phyloP scores from a whole-genome alignment of 2,113 vertebrate species.

The Acanthochromis polyacanthus region DNA sequence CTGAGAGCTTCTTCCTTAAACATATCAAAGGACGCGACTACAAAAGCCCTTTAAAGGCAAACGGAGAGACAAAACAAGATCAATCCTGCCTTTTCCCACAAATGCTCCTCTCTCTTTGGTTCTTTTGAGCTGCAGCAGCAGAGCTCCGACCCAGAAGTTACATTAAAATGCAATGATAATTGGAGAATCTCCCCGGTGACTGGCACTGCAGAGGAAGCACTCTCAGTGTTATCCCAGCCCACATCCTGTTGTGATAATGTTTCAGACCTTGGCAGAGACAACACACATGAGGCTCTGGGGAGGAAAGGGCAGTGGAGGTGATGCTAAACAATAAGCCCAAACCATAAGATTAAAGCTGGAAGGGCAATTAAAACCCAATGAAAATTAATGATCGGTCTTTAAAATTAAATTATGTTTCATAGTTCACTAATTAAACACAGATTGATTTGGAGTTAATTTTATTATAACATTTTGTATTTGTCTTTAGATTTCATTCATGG shows the following conservation, averaged over 20 bases:
- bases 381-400: too few relatives aligned
- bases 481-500: neutral
- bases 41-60: slow-evolving; percentile 41
- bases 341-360: slow-evolving; percentile 5
- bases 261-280: slow-evolving; percentile 77
- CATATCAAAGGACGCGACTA: slow-evolving; percentile 14
- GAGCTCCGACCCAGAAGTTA: slow-evolving; percentile 59
- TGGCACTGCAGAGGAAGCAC: slow-evolving; percentile 74
- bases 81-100: slow-evolving; percentile 39
- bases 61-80: slow-evolving; percentile 43
- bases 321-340: slow-evolving; percentile 22
- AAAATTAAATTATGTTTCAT: too few relatives aligned
- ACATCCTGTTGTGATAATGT: slow-evolving; percentile 82
- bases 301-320: slow-evolving; percentile 46
- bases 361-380: slow-evolving; percentile 1
- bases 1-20: neutral
- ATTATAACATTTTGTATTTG: neutral
- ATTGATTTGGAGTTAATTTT: too few relatives aligned
- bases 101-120: slow-evolving; percentile 22
- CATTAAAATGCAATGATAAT: slow-evolving; percentile 79
- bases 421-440: too few relatives aligned
- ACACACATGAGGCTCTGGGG: slow-evolving; percentile 55
- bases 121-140: slow-evolving; percentile 37
- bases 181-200: slow-evolving; percentile 76
- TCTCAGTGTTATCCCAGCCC: slow-evolving; percentile 72